phyloP scores from a whole-genome alignment of 2,888 invertebrate genomes.

The Serrognathus titanus region DNA sequence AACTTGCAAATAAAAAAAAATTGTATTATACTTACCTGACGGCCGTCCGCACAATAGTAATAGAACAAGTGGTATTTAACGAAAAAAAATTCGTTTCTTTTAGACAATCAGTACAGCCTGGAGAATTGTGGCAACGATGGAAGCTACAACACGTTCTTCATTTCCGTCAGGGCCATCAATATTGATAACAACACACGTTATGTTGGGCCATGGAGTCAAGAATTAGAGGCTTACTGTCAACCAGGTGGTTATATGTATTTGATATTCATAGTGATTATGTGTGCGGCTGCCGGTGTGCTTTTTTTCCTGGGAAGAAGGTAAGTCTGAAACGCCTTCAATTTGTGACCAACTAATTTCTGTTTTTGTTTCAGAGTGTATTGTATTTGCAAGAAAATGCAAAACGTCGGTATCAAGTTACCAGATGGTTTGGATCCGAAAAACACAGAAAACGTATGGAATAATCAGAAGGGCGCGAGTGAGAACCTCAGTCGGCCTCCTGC shows the following conservation, averaged over 20 bases:
- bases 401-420: slow-evolving; percentile 66
- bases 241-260: slow-evolving; percentile 5
- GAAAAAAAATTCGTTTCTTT: neutral
- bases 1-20: no score
- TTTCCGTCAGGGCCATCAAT: slow-evolving; percentile 45
- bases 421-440: slow-evolving; percentile 55
- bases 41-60: no score
- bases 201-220: slow-evolving; percentile 43
- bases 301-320: slow-evolving; percentile 9
- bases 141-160: slow-evolving; percentile 30
- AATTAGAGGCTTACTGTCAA: slow-evolving; percentile 33
- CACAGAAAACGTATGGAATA: slow-evolving; percentile 31
- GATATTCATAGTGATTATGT: slow-evolving; percentile 3
- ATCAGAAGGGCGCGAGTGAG: slow-evolving; percentile 43
- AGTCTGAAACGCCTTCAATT: neutral
- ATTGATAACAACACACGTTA: slow-evolving; percentile 29
- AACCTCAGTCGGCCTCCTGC: slow-evolving; percentile 32
- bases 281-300: neutral
- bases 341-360: neutral
- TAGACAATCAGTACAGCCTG: slow-evolving; percentile 3
- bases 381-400: slow-evolving; percentile 52
- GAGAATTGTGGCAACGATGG: slow-evolving; percentile 31
- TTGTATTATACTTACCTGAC: no score
- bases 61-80: neutral
- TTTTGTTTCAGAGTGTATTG: slow-evolving; percentile 12